Evolutionary conservation across 92 coral and sea anemone genomes (phyloP).

Genomic region (Epizoanthus illoricatus): DNA sequence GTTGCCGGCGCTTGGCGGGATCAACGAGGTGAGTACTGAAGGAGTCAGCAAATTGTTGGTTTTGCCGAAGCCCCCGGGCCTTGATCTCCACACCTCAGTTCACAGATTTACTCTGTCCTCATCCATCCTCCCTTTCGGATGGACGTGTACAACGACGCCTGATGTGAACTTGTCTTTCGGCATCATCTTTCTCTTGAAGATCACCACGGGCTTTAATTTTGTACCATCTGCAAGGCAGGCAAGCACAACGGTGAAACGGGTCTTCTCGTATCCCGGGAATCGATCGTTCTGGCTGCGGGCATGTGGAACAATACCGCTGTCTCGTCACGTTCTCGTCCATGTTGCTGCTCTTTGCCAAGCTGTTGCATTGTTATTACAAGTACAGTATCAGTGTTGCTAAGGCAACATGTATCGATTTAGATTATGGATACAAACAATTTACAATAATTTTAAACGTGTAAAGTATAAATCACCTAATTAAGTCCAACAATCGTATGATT

Average conservation of each 20-base stretch:
- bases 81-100: slow-evolving; percentile 13
- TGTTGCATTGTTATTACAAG: background rate
- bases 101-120: slow-evolving; percentile 39
- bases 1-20: slow-evolving; percentile 10
- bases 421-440: no score
- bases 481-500: no score
- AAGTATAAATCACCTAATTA: no score
- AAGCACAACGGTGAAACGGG: slow-evolving; percentile 37
- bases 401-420: no score
- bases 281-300: background rate
- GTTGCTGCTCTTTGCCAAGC: background rate
- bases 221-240: slow-evolving; percentile 41
- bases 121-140: slow-evolving; percentile 48
- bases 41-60: slow-evolving; percentile 23
- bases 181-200: slow-evolving; percentile 40
- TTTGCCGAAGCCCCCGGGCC: slow-evolving; percentile 4
- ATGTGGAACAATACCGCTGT: background rate
- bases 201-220: slow-evolving; percentile 36
- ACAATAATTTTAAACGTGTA: no score
- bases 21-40: slow-evolving; percentile 33
- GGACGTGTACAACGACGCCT: slow-evolving; percentile 29
- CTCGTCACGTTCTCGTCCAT: background rate
- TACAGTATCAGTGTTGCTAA: no score
- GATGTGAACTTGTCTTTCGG: slow-evolving; percentile 44
- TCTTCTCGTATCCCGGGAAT: background rate